Percentiles rank a stretch among this genome's conserved stretches.
phyloP scores from a whole-genome alignment of 2,113 vertebrate species.

The Arizona elegans region DNA sequence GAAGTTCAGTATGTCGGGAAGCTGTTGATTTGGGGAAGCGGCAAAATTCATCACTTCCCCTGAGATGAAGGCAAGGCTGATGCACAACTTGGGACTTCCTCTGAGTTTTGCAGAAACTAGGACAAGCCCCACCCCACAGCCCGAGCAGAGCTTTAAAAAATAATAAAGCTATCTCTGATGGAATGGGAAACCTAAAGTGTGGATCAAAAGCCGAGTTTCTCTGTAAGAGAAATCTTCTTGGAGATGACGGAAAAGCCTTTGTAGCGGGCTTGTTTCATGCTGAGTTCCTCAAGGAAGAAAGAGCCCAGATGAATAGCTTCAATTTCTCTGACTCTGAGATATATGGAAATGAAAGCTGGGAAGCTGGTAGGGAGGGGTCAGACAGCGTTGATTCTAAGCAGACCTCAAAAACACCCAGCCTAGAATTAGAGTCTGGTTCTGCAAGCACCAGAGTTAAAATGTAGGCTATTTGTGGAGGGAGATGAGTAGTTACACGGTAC shows the following conservation, averaged over 20 bases:
- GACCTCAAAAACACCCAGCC: neutral
- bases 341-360: neutral
- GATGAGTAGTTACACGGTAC: neutral
- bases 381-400: neutral
- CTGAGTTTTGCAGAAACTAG: neutral
- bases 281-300: neutral
- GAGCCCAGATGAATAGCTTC: neutral
- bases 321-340: neutral
- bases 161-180: neutral
- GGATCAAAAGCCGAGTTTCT: neutral
- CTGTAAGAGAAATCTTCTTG: neutral
- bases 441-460: neutral
- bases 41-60: neutral
- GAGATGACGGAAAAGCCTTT: conserved; percentile 5
- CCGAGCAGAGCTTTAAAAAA: neutral
- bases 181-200: neutral
- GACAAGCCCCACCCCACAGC: neutral
- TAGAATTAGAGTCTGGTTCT: neutral
- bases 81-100: neutral
- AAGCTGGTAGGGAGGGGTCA: neutral
- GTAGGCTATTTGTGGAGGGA: neutral
- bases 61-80: neutral
- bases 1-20: neutral
- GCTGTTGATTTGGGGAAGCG: neutral
- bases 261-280: neutral